Base-by-base conservation (phyloP, 2,888 invertebrate species). In the Osedax frankpressi region DNA sequence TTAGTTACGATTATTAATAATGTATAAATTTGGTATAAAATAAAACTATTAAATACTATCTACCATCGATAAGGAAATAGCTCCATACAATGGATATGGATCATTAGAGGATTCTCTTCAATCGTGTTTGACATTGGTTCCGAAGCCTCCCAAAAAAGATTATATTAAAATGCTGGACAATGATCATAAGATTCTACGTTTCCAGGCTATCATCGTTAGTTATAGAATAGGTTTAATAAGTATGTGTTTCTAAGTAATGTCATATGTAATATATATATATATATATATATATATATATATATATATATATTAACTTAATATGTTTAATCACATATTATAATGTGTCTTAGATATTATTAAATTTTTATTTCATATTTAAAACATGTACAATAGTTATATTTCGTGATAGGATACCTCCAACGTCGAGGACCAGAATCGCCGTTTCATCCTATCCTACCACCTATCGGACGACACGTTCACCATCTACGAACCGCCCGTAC, bases 51-150 rank as follows among this genome's bases (percentile, higher is more conserved):
- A n/a, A n/a, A n/a, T n/a, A n/a, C n/a, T 19, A 6, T 44, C 44
- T 44, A 6, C 44, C 19, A 6, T 19, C 44, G 11, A 11, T 44
- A 28, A 85, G 85, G 82, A 85, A 79, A 82, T 90, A 25, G 90
- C 91, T 0, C 90, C 90, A 76, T 89, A 90, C 79, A 86, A 85
- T 77, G 89, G 89, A 1, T 88, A 90, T 77, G 92, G 92, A 1
- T 86, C 89, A 19, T 87, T 91, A 1, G 91, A 92, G 82, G 92
- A 92, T 81, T 89, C 91, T 0, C 82, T 91, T 30, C 89, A 89
- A 80, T 90, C 90, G 26, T 91, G 90, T 81, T 86, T 88, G 78
- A 88, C 89, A 0, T 86, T 92, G 72, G 81, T 89, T 44, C 90
- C 90, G 2, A 89, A 89, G 80, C 87, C 89, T 0, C 91, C 91